A percentile compares a stretch with the other conserved stretches of the same genome.
These are phyloP conservation scores for Clarias gariepinus DNA, from an alignment of 2,113 vertebrate species.

Conservation along the genomic window DNA sequence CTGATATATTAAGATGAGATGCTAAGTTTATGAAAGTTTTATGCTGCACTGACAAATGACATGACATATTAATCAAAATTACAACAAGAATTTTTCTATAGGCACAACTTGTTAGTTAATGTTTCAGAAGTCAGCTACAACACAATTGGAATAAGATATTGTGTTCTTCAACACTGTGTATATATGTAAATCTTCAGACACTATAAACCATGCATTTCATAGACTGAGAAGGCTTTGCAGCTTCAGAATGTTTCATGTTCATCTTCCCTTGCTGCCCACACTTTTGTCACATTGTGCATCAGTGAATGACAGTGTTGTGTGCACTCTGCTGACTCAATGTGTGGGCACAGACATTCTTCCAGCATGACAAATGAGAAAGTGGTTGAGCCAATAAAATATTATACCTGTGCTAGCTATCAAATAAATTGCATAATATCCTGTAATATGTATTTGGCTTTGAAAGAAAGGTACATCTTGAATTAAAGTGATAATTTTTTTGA, in stretches of 20 bases:
- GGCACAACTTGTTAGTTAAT: not conserved
- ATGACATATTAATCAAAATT: not conserved
- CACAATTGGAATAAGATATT: not conserved
- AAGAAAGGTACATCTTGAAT: not conserved
- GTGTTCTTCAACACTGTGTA: not conserved
- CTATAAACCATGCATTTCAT: constrained; percentile 38
- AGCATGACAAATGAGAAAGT: constrained; percentile 35
- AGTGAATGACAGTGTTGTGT: constrained; percentile 50
- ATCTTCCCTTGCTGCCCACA: constrained; percentile 14
- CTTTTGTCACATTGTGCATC: constrained; percentile 15
- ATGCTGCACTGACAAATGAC: too few relatives aligned
- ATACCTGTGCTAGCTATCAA: not conserved
- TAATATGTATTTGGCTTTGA: not conserved
- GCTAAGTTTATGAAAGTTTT: not conserved
- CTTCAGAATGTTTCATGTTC: constrained; percentile 9
- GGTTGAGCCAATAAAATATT: not conserved
- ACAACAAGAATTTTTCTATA: not conserved
- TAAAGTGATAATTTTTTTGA: not conserved
- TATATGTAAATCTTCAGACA: constrained; percentile 1
- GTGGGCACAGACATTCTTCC: constrained; percentile 38
- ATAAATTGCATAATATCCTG: not conserved
- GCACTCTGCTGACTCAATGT: constrained; percentile 46
- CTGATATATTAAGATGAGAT: not conserved
- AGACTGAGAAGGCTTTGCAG: constrained; percentile 1
- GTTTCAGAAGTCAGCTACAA: not conserved